Evolutionary conservation across 2,113 vertebrate species (phyloP), one percentile per base, ranked within the genome.

Genomic region (Gorilla gorilla): DNA sequence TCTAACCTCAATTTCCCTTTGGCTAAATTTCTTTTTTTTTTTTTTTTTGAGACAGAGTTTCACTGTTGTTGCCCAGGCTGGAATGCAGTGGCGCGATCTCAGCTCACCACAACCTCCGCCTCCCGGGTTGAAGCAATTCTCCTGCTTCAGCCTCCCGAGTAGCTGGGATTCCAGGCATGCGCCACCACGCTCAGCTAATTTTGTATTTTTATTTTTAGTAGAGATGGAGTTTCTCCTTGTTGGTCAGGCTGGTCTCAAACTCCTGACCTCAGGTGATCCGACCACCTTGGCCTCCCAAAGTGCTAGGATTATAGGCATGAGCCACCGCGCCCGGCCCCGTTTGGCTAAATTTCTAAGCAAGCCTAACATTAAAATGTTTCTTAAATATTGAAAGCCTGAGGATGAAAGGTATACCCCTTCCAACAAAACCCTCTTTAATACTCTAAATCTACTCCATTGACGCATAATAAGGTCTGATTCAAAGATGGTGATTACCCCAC

Each of bases 341-440:
- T 93, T 35, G 13, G 66, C 35, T 85, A 96, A 61, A 85, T 89
- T 96, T 95, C 70, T 81, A 94, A 89, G 38, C 45, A 96, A 94
- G 14, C 14, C 59, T 73, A 92, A 59, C 17, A 78, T 85, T 78
- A 94, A 57, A 87, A 80, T 52, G 35, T 52, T 97, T 94, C 52
- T 89, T 75, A 95, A 91, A 94, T 97, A 95, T 88, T 93, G 93
- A 92, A 93, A 94, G 35, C 32, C 57, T 95, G 38, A 92, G n/a
- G 25, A 78, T 76, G 66, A 75, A 96, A 68, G 23, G 22, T 35
- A 13, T 59, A 84, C 52, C 75, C 17, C 84, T 97, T 79, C 89
- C 48, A 88, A 48, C 45, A 90, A 94, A 94, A 89, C 30, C 25
- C 70, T 83, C n/a, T 76, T 45, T 50, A 94, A 61, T 81, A 72